Conservation (phyloP, 2,797 vertebrate genomes). For the Sebastes variabilis region DNA sequence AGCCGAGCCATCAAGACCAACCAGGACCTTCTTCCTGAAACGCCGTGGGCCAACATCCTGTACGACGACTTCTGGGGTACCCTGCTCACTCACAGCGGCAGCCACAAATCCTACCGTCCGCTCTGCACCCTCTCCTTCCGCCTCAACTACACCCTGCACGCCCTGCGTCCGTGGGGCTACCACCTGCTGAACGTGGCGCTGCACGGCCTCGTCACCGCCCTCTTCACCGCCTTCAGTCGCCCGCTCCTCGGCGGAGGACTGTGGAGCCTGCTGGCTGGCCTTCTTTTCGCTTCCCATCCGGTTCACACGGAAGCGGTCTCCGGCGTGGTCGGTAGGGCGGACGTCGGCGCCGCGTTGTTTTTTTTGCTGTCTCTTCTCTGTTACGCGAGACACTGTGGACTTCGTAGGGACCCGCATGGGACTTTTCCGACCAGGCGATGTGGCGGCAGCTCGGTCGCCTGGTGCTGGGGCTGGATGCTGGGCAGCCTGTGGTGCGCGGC, state of each 20-base stretch:
- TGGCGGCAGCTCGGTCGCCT: not conserved
- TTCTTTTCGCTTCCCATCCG: constrained; percentile 91
- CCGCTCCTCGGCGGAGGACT: constrained; percentile 88
- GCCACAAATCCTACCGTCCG: constrained; percentile 98
- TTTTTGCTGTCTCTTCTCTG: constrained; percentile 91
- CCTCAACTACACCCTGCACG: constrained; percentile 91
- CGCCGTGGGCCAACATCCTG: constrained; percentile 95
- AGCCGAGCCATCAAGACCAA: constrained; percentile 99
- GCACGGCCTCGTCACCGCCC: constrained; percentile 89
- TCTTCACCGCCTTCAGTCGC: constrained; percentile 92
- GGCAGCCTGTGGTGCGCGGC: constrained; percentile 88
- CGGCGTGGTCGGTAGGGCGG: constrained; percentile 91
- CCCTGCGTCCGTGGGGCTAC: constrained; percentile 95
- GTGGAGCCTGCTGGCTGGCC: constrained; percentile 92
- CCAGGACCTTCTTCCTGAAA: constrained; percentile 96
- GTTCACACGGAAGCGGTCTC: constrained; percentile 94
- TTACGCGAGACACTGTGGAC: constrained; percentile 88
- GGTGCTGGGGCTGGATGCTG: constrained; percentile 90
- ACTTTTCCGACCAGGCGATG: constrained; percentile 1
- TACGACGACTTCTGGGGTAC: constrained; percentile 99
- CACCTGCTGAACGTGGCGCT: constrained; percentile 92
- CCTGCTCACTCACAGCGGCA: constrained; percentile 96
- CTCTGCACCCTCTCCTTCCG: constrained; percentile 98
- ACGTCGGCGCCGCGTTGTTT: constrained; percentile 91
- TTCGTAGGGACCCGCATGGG: constrained; percentile 50